Evolutionary conservation across 2,888 invertebrate genomes (phyloP).

Genomic region (Euphydryas editha): DNA sequence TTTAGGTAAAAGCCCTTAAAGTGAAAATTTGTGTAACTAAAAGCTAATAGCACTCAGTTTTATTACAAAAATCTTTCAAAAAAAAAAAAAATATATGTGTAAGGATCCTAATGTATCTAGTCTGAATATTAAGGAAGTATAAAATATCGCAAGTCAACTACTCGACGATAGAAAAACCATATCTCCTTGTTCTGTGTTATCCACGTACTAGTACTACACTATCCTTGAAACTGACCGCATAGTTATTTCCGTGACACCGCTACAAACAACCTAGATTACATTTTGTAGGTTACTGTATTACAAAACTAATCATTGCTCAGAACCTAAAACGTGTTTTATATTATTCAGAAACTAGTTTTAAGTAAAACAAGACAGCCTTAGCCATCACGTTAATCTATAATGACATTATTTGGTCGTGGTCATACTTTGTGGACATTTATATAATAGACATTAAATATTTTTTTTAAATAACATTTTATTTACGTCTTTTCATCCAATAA

Average conservation of each 20-base stretch:
- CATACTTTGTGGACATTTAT: background rate
- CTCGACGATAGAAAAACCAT: background rate
- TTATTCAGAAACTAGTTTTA: conserved; percentile 29
- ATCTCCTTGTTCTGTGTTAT: conserved; percentile 15
- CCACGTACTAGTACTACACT: conserved; percentile 24
- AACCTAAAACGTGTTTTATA: conserved; percentile 28
- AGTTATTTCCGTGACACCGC: conserved; percentile 45
- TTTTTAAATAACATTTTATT: no score
- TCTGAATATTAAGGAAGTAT: background rate
- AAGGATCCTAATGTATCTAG: background rate
- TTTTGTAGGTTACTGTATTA: conserved; percentile 32
- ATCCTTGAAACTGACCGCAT: conserved; percentile 47
- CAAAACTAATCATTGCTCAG: conserved; percentile 20
- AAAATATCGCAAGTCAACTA: background rate
- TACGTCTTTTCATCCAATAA: background rate
- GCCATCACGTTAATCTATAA: conserved; percentile 16
- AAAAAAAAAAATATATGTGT: no score
- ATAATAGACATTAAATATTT: no score
- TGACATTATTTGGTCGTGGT: conserved; percentile 23
- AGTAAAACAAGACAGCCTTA: conserved; percentile 20
- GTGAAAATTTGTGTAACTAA: no score
- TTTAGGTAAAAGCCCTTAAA: no score
- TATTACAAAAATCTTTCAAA: no score
- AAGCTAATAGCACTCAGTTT: no score
- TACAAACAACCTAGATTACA: conserved; percentile 20